Evolutionary conservation across 2,113 vertebrate species (phyloP).

Genomic region (Chamaea fasciata): DNA sequence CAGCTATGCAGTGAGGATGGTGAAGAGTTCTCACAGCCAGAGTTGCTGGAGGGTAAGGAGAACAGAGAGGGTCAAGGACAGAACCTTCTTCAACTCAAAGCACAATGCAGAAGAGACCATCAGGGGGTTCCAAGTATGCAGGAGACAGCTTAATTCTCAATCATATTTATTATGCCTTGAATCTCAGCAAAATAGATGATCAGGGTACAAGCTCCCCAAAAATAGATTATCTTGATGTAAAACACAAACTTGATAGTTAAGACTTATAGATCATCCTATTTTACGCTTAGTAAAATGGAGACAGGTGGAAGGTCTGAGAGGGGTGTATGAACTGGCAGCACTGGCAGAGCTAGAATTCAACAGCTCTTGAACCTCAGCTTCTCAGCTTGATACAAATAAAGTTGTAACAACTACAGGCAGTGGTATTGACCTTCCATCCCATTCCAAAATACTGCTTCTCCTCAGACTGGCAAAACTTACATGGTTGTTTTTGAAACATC

Average conservation of each 20-base stretch:
- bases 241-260: neutral
- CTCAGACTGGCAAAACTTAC: conserved; percentile 71
- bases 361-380: neutral
- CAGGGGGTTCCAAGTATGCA: neutral
- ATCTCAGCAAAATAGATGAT: neutral
- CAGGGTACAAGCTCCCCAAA: neutral
- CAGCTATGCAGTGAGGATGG: neutral
- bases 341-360: neutral
- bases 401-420: neutral
- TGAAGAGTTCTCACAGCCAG: neutral
- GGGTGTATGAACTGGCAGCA: neutral
- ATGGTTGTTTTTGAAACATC: conserved; percentile 94
- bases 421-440: neutral
- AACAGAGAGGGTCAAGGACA: neutral
- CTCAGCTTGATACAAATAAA: neutral
- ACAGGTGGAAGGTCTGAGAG: neutral
- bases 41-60: neutral
- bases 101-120: neutral
- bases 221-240: neutral
- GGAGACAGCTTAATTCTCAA: neutral
- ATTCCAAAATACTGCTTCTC: neutral
- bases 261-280: neutral
- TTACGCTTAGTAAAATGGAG: neutral
- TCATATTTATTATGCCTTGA: neutral
- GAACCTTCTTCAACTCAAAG: neutral